A percentile compares a stretch with the other conserved stretches of the same genome.
Conservation (phyloP, 2,113 vertebrate genomes). For the Epinephelus lanceolatus region DNA sequence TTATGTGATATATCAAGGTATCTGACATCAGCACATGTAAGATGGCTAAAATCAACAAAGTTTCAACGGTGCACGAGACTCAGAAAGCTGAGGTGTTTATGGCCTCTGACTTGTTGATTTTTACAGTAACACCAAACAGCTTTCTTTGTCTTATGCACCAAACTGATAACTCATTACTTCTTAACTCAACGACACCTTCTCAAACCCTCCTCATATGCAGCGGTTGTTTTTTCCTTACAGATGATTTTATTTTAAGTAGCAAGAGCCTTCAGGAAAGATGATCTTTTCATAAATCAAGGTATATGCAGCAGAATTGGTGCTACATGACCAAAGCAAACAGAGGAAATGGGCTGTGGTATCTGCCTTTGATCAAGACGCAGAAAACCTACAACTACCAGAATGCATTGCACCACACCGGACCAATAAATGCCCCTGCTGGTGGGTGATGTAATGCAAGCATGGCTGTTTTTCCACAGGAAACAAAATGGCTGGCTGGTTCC, state of each 20-base stretch:
- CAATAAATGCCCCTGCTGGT: no score
- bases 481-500: no score
- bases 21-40: conserved; percentile 7
- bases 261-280: background rate
- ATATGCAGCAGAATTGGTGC: no score
- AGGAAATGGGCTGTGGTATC: no score
- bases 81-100: background rate
- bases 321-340: no score
- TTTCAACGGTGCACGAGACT: conserved; percentile 2
- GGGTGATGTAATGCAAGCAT: no score
- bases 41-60: background rate
- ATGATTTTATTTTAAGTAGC: background rate
- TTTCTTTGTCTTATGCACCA: background rate
- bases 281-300: no score
- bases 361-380: no score
- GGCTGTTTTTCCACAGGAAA: no score
- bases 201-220: background rate
- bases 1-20: background rate
- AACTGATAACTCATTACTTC: background rate
- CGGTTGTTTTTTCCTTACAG: background rate
- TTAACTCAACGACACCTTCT: background rate
- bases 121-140: background rate
- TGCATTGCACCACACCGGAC: no score
- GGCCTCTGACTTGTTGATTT: background rate
- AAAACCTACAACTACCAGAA: no score